Evolutionary conservation across 2,797 vertebrate genomes (phyloP).

Genomic region (Pampus argenteus): DNA sequence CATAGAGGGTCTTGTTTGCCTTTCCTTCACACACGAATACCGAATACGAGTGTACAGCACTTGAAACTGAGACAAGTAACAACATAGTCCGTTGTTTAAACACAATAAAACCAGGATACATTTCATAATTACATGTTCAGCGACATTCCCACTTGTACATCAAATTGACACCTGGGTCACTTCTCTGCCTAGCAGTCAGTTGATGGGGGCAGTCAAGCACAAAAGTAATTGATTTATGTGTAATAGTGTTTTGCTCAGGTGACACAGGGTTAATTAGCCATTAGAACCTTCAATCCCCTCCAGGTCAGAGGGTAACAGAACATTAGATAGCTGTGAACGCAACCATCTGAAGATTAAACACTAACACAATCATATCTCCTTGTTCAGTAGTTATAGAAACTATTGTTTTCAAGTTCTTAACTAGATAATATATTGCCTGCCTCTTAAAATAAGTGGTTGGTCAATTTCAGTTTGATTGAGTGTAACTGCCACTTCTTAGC

Average conservation of each 20-base stretch:
- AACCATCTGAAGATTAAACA: conserved; percentile 50
- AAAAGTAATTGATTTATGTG: conserved; percentile 78
- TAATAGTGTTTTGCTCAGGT: conserved; percentile 66
- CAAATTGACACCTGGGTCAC: conserved; percentile 33
- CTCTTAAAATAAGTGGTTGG: conserved; percentile 4
- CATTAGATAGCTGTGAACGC: conserved; percentile 58
- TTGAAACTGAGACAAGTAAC: conserved; percentile 40
- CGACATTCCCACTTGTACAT: conserved; percentile 16
- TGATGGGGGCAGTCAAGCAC: conserved; percentile 68
- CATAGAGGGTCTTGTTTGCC: conserved; percentile 49
- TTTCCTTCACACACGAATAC: conserved; percentile 45
- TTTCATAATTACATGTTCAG: conserved; percentile 32
- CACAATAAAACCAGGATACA: conserved; percentile 46
- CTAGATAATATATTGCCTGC: conserved; percentile 10
- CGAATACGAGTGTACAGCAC: conserved; percentile 25
- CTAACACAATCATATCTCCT: conserved; percentile 32
- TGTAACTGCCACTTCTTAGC: conserved; percentile 26
- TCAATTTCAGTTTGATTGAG: conserved; percentile 46
- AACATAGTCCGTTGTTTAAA: conserved; percentile 48
- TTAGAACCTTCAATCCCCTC: conserved; percentile 62
- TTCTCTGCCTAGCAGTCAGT: conserved; percentile 20
- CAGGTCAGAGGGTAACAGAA: conserved; percentile 61
- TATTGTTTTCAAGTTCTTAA: background rate
- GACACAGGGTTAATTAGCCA: conserved; percentile 80
- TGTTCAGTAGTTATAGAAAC: conserved; percentile 1